Conservation (phyloP, 2,113 vertebrate genomes). For the Dermatemys mawii region DNA sequence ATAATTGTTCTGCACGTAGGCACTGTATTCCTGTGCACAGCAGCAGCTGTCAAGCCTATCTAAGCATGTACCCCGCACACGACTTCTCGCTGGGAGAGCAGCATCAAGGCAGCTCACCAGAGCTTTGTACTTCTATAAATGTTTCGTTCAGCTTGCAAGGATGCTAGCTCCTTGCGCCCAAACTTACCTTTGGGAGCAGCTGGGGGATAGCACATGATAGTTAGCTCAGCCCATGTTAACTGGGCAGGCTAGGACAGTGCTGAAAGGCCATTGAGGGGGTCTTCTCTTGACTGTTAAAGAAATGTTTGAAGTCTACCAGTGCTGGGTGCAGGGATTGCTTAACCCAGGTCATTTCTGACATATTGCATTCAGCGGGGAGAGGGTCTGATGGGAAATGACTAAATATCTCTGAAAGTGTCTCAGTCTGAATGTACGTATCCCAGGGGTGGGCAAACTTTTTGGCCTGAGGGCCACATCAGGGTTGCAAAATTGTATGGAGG, state of each 20-base stretch:
- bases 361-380: neutral
- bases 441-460: no score
- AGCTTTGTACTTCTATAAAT: neutral
- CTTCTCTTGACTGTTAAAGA: constrained; percentile 42
- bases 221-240: constrained; percentile 55
- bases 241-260: constrained; percentile 30
- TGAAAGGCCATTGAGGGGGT: constrained; percentile 52
- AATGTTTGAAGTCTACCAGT: constrained; percentile 52
- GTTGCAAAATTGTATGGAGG: no score
- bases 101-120: neutral
- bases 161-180: neutral
- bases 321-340: constrained; percentile 24
- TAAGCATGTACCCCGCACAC: accelerated
- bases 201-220: neutral
- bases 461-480: no score
- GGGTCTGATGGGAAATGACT: neutral
- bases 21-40: neutral
- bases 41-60: accelerated
- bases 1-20: neutral
- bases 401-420: neutral
- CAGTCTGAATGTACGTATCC: neutral
- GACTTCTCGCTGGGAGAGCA: neutral
- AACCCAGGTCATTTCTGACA: constrained; percentile 16
- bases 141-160: accelerated
- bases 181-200: neutral